Base-by-base conservation (phyloP, 35 echinoderm and acorn worm species). In the Diadema setosum region DNA sequence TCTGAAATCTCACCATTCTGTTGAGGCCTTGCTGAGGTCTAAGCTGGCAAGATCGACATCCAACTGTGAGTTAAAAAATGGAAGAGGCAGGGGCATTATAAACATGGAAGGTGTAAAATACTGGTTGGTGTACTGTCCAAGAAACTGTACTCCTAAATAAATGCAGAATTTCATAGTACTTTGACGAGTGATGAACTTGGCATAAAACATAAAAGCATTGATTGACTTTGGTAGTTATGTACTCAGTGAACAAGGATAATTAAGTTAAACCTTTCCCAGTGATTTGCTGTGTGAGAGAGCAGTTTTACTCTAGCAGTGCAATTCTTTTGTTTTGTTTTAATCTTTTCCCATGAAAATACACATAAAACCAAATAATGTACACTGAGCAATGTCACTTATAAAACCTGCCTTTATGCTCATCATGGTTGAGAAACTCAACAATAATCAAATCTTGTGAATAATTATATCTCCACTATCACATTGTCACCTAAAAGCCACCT, bases 1-100 rank as follows among this genome's bases (percentile, higher is more conserved):
- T 63, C 31, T 63, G 35, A 44, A 4, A 30, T n/a, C 92, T 94
- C 81, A 94, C 92, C 92, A 94, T 89, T 90, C 92, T 55, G 92
- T 94, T 84, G 87, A 41, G 5, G 87, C 57, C 45, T 86, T 85
- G 39, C 50, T 82, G 29, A 94, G 87, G 45, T 94, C 74, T 16
- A 90, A 67, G 39, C 36, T 65, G 27, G 37, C 82, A 67, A 94
- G 82, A 43, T 81, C 73, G 33, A 94, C 80, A 17, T 89, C 87
- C 39, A 67, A 35, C 87, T 89, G 49, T 23, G 25, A 42, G 6
- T n/a, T 39, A 61, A 3, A 85, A 36, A 69, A 23, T 2, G 9
- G 33, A 60, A 43, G 16, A 59, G 21, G 76, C 11, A 87, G 25
- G 39, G 25, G 3, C 5, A 41, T 37, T 26, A 37, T 25, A 25